Base-by-base conservation (phyloP, 2,797 vertebrate genomes). In the Rousettus madagascariensis region DNA sequence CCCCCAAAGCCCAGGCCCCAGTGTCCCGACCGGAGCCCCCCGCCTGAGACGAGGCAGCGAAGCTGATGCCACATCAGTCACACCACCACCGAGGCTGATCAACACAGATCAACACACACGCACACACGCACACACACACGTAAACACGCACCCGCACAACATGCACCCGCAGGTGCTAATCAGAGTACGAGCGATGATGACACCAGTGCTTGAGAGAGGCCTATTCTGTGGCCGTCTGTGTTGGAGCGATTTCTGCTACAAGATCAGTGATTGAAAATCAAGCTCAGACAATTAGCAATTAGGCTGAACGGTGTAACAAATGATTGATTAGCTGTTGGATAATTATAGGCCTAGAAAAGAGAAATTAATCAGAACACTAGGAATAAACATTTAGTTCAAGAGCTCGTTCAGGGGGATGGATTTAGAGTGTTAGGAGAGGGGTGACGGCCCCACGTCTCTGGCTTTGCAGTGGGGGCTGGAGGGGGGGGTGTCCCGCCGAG, bases 201-300 rank as follows among this genome's bases (percentile, higher is more conserved):
- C 15, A 16, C 19, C 59, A n/a, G 36, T 46, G 17, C 22, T 36
- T 53, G 17, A 65, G 71, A 89, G 61, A 51, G 26, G 30, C 15
- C 36, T 83, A 24, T 83, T 88, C 51, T 36, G 38, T 55, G 38
- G 53, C 24, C 85, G 63, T 59, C 15, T 33, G n/a, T 59, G 71
- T 59, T 75, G 33, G 30, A 93, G n/a, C 28, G 46, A 91, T 86
- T 77, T 86, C 49, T 51, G 36, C 74, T 82, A 9, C 49, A 71
- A 91, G 55, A 87, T 43, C 59, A 13, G 55, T 66, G 55, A 86
- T 86, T 94, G 69, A 83, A 95, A 95, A 92, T 89, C 74, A 96
- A 82, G 69, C 91, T 94, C 57, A 68, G 33, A 90, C 38, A 90
- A 93, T 83, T 59, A 92, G 91, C 69, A 95, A 86, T 92, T 93